A percentile compares a stretch with the other conserved stretches of the same genome.
These are phyloP conservation scores for Idaea dimidiata DNA, from an alignment of 2,888 invertebrate species.

Conservation along the genomic window DNA sequence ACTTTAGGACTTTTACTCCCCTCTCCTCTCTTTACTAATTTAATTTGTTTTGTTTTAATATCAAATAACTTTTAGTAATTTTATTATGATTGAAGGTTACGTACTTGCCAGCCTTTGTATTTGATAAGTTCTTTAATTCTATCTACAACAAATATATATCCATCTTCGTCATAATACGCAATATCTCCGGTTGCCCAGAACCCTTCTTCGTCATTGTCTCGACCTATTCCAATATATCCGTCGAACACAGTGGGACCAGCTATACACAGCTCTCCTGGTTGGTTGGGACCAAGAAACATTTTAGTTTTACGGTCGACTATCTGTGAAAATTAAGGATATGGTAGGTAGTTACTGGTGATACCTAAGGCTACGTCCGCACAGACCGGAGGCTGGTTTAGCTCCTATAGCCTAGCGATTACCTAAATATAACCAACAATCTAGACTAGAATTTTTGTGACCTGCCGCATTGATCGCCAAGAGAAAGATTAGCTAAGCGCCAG, in stretches of 20 bases:
- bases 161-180: conserved; percentile 50
- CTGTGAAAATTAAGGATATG: conserved; percentile 29
- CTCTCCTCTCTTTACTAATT: too few relatives aligned
- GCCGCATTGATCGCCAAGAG: too few relatives aligned
- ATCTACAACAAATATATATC: conserved; percentile 46
- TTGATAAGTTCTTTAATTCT: conserved; percentile 57
- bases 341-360: too few relatives aligned
- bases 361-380: too few relatives aligned
- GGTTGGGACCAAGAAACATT: conserved; percentile 78
- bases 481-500: too few relatives aligned
- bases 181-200: conserved; percentile 82
- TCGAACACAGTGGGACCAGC: conserved; percentile 88
- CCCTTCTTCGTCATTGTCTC: conserved; percentile 85
- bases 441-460: too few relatives aligned
- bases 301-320: conserved; percentile 81
- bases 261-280: conserved; percentile 89
- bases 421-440: too few relatives aligned
- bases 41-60: too few relatives aligned
- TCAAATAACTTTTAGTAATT: neutral
- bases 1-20: too few relatives aligned
- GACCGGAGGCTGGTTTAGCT: too few relatives aligned
- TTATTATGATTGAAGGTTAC: conserved; percentile 3
- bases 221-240: conserved; percentile 82
- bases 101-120: conserved; percentile 50
- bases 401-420: too few relatives aligned